Percentiles rank a stretch among this genome's conserved stretches.
Evolutionary conservation across 2,888 invertebrate genomes (phyloP).

Genomic region (Meloe dianella): DNA sequence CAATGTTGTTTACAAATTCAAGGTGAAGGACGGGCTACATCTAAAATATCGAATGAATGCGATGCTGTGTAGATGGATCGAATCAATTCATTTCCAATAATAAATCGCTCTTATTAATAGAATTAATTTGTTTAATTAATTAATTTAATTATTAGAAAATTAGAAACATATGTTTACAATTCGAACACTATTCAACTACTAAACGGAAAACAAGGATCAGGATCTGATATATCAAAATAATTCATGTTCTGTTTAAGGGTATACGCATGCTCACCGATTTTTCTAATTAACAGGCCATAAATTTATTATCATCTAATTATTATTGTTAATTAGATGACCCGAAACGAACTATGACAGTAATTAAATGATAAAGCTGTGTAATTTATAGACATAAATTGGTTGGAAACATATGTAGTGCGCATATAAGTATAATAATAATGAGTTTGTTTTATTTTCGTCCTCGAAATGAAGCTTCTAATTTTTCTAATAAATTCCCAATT

Average conservation of each 20-base stretch:
- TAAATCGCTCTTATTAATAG: not conserved
- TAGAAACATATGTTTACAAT: not conserved
- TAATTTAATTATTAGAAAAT: not conserved
- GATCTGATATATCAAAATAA: not conserved
- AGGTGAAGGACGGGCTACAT: slow-evolving; percentile 21
- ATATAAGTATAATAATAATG: too few relatives aligned
- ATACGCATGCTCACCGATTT: not conserved
- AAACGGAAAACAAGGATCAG: not conserved
- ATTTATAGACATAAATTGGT: too few relatives aligned
- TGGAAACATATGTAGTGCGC: too few relatives aligned
- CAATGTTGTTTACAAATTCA: slow-evolving; percentile 16
- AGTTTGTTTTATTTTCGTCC: too few relatives aligned
- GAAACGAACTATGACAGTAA: too few relatives aligned
- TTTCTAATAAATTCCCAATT: too few relatives aligned
- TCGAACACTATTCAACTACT: not conserved
- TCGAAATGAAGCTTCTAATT: too few relatives aligned
- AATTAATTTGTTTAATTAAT: not conserved
- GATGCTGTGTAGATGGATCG: not conserved
- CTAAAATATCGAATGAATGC: slow-evolving; percentile 18
- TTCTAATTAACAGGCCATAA: not conserved
- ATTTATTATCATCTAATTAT: not conserved
- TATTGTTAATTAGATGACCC: not conserved
- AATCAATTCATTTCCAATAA: not conserved
- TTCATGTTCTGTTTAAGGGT: not conserved
- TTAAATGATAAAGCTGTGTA: too few relatives aligned